Conservation (phyloP, 1,140 invertebrate genomes). For the Zaprionus lachaisei region DNA sequence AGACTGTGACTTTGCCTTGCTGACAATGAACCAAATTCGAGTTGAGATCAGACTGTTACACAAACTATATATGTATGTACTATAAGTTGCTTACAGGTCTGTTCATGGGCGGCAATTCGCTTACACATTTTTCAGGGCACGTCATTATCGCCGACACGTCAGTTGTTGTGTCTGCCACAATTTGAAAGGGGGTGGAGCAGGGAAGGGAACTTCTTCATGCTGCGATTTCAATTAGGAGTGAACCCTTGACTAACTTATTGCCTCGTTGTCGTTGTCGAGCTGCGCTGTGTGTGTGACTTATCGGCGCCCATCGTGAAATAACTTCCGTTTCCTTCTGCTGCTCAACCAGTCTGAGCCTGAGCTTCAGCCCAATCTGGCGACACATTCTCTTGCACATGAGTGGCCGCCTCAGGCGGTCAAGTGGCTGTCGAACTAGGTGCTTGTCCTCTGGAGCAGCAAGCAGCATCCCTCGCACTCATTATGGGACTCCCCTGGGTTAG, state of each 20-base stretch:
- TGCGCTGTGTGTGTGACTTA: conserved; percentile 71
- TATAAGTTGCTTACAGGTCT: conserved; percentile 5
- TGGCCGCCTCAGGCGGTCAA: conserved; percentile 48
- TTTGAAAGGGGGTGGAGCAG: too few species aligned
- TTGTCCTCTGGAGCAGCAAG: conserved; percentile 72
- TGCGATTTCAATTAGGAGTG: conserved; percentile 60
- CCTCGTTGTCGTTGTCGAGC: conserved; percentile 24
- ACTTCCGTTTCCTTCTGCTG: conserved; percentile 64
- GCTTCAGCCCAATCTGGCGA: conserved; percentile 25
- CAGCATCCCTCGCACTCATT: conserved; percentile 25
- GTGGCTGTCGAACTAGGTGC: conserved; percentile 59
- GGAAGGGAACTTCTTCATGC: conserved; percentile 2
- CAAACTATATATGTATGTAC: conserved; percentile 8
- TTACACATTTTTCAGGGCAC: conserved; percentile 56
- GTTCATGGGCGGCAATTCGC: neutral
- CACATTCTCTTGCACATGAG: conserved; percentile 22
- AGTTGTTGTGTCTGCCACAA: conserved; percentile 40
- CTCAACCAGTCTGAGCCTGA: conserved; percentile 4
- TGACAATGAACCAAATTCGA: conserved; percentile 58
- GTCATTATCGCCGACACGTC: conserved; percentile 64
- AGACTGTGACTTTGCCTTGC: conserved; percentile 41
- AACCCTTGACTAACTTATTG: conserved; percentile 61
- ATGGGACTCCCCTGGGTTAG: neutral
- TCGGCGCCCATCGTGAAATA: conserved; percentile 64
- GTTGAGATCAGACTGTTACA: conserved; percentile 18